Evolutionary conservation across 2,888 invertebrate genomes (phyloP).

Genomic region (Tenodera sinensis): DNA sequence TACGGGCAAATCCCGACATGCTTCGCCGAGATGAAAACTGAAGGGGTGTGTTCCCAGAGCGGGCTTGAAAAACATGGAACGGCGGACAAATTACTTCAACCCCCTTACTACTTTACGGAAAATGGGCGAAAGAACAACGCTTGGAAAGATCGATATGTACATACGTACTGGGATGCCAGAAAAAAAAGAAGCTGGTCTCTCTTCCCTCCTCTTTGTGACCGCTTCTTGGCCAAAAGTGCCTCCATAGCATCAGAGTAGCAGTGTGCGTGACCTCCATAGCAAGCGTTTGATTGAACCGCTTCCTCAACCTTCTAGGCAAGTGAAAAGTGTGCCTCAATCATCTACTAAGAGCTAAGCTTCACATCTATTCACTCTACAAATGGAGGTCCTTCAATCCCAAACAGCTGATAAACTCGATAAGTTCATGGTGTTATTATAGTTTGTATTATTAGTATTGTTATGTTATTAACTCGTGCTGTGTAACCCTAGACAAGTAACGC

Average conservation of each 20-base stretch:
- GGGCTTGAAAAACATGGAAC: neutral
- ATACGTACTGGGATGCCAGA: neutral
- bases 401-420: too few species aligned
- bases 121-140: neutral
- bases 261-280: neutral
- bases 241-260: neutral
- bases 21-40: constrained; percentile 15
- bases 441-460: too few species aligned
- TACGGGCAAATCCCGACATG: constrained; percentile 12
- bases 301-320: neutral
- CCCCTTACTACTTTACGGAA: neutral
- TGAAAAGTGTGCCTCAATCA: neutral
- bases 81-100: constrained; percentile 7
- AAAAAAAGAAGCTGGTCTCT: neutral
- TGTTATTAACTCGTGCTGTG: too few species aligned
- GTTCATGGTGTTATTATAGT: too few species aligned
- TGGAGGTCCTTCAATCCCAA: too few species aligned
- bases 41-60: neutral
- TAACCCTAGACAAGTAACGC: too few species aligned
- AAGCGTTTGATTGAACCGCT: neutral
- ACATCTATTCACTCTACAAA: neutral
- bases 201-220: neutral
- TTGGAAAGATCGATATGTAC: neutral
- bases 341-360: neutral
- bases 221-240: neutral